phyloP scores from a whole-genome alignment of 2,113 vertebrate species.

The human (Homo sapiens) region DNA sequence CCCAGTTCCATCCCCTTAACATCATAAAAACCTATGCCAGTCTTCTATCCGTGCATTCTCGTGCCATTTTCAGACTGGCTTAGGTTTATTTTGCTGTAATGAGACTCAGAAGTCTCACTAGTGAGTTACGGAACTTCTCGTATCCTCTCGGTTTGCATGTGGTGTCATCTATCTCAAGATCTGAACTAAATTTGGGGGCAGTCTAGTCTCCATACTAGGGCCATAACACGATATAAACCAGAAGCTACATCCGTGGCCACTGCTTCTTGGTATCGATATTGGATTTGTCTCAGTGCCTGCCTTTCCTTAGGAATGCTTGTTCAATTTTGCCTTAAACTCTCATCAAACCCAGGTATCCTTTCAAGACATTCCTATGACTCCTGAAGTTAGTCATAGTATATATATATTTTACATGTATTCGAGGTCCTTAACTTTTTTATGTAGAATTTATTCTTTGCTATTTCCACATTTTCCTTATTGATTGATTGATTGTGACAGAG shows the following conservation, averaged over 20 bases:
- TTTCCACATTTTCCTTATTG: neutral
- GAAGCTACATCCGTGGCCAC: neutral
- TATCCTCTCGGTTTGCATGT: neutral
- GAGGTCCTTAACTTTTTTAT: neutral
- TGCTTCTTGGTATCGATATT: neutral
- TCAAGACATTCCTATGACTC: neutral
- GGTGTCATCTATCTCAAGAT: neutral
- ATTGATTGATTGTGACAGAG: too few species aligned
- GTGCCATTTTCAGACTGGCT: neutral
- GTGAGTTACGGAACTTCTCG: neutral
- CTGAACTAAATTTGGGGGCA: neutral
- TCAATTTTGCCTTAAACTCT: neutral
- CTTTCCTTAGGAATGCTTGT: neutral
- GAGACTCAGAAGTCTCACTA: neutral
- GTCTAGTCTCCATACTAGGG: neutral
- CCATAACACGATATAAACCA: neutral
- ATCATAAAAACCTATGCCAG: neutral
- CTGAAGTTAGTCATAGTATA: neutral
- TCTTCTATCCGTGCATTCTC: neutral
- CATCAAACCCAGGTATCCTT: neutral
- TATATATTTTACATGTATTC: neutral
- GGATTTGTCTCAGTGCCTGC: neutral
- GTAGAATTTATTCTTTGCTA: neutral
- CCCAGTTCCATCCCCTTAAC: neutral
- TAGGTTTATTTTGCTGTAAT: neutral